Evolutionary conservation across 2,888 invertebrate genomes (phyloP), one percentile per base, ranked within the genome.

Genomic region (Mythimna ferrago): DNA sequence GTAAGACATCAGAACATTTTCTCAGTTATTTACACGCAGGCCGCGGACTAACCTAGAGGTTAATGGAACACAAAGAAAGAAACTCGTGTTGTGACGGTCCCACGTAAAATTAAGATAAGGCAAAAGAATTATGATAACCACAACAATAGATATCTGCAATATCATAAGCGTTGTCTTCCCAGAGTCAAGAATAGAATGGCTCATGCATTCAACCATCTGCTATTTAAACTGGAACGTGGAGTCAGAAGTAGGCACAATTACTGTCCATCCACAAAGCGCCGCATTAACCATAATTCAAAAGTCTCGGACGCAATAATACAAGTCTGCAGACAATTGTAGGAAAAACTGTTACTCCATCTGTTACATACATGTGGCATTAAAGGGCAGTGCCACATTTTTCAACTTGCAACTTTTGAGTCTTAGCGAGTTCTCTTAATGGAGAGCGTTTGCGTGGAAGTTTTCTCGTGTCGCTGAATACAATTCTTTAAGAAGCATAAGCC

Each of bases 351-450:
- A 54, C 48, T 14, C 11, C n/a, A 14, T 32, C 19, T 26, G 51
- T 21, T 53, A 60, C 48, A 65, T 54, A 78, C 53, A 54, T 57
- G 41, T 41, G 69, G 51, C 61, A 66, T 61, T 78, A 66, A 71
- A 38, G 70, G 57, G 54, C 62, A 65, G 48, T 66, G 69, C 68
- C 73, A 82, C 68, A 71, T 65, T 71, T 67, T 65, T 53, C 51
- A 70, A 73, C 57, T 35, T 21, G 35, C 68, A 61, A 58, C 61
- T 69, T 72, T 72, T 14, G 7, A 53, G 51, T 71, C 62, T 71
- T 68, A 68, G 67, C 76, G 51, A 71, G 76, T 68, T 75, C 58
- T 71, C 32, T 21, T 76, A 62, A 67, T 62, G 70, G 57, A 35
- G 71, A 54, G 26, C 48, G 54, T 62, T 72, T 53, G 56, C 44